Evolutionary conservation across 1,140 invertebrate species (phyloP).

Genomic region (Eupeodes corollae): DNA sequence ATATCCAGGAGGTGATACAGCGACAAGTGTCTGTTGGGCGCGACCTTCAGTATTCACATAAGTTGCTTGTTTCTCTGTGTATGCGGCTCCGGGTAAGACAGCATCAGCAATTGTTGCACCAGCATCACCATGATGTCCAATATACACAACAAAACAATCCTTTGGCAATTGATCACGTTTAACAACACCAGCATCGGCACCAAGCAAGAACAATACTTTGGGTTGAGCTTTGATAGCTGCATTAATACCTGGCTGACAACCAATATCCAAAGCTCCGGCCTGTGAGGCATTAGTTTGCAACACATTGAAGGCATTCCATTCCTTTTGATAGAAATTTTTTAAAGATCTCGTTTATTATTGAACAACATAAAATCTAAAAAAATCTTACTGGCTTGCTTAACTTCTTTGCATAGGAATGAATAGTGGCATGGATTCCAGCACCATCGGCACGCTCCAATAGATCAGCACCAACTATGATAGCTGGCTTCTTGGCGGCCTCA

Average conservation of each 20-base stretch:
- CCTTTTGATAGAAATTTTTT: conserved; percentile 13
- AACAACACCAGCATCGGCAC: conserved; percentile 80
- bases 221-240: conserved; percentile 56
- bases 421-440: conserved; percentile 59
- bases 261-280: conserved; percentile 92
- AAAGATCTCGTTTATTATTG: conserved; percentile 2
- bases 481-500: conserved; percentile 70
- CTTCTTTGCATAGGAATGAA: conserved; percentile 55
- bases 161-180: conserved; percentile 64
- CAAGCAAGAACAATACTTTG: conserved; percentile 79
- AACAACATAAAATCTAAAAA: background rate
- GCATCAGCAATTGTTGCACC: conserved; percentile 90
- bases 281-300: conserved; percentile 84
- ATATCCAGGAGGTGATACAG: conserved; percentile 86
- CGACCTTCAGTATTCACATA: conserved; percentile 97
- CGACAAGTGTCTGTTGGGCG: conserved; percentile 82
- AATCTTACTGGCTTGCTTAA: conserved; percentile 40
- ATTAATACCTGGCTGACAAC: conserved; percentile 73
- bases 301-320: conserved; percentile 76
- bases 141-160: conserved; percentile 86
- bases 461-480: conserved; percentile 84
- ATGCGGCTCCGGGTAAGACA: conserved; percentile 91
- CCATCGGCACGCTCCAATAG: conserved; percentile 71
- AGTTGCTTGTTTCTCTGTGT: conserved; percentile 94
- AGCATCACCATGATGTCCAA: conserved; percentile 92